Conservation (phyloP, 2,113 vertebrate species). For the Stegostoma tigrinum region DNA sequence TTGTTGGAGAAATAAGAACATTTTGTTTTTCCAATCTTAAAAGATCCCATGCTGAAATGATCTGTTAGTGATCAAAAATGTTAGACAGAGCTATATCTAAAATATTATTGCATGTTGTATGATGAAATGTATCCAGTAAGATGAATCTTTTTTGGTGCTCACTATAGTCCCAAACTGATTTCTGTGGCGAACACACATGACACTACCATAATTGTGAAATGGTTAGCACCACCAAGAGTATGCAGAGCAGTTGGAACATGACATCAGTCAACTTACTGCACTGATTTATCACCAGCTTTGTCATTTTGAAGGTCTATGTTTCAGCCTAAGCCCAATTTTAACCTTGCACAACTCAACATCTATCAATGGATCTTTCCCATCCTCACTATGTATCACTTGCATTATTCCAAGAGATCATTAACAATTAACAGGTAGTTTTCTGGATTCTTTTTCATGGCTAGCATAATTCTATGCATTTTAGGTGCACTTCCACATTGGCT, state of each 20-base stretch:
- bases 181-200: not conserved
- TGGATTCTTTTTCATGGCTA: not conserved
- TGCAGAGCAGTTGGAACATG: not conserved
- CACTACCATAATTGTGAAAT: not conserved
- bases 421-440: not conserved
- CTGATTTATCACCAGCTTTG: not conserved
- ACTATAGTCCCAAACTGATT: not conserved
- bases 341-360: too few species aligned
- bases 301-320: not conserved
- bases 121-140: not conserved
- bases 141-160: too few species aligned
- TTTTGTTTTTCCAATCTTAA: not conserved
- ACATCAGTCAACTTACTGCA: not conserved
- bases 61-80: not conserved
- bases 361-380: not conserved
- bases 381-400: not conserved
- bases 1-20: not conserved
- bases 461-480: not conserved
- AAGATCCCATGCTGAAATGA: not conserved
- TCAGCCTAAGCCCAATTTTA: not conserved
- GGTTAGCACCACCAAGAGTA: not conserved
- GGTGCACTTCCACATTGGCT: not conserved
- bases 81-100: too few species aligned
- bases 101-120: not conserved
- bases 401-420: not conserved